Percentiles rank a stretch among this genome's conserved stretches.
Evolutionary conservation across 2,888 invertebrate genomes (phyloP).

Genomic region (Sphaerophoria rueppellii): DNA sequence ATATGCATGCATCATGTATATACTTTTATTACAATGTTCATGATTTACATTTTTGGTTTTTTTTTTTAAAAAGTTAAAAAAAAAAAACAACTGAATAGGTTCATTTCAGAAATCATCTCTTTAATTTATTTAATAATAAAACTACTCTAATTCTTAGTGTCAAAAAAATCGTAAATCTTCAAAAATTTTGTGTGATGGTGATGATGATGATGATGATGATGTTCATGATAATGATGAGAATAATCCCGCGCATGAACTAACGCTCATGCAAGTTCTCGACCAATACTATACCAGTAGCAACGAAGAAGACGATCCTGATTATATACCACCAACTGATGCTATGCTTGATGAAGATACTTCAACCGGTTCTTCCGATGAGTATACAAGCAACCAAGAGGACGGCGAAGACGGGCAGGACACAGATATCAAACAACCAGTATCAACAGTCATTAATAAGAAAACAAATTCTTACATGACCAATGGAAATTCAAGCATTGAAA

Average conservation of each 20-base stretch:
- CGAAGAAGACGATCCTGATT: slow-evolving; percentile 78
- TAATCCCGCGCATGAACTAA: slow-evolving; percentile 74
- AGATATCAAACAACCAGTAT: background rate
- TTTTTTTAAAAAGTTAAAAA: too few relatives aligned
- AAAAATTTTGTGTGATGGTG: slow-evolving; percentile 59
- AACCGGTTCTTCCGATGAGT: slow-evolving; percentile 47
- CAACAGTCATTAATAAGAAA: background rate
- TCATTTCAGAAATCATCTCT: background rate
- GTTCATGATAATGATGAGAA: slow-evolving; percentile 73
- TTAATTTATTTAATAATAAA: background rate
- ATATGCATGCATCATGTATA: too few relatives aligned
- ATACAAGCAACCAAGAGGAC: slow-evolving; percentile 11
- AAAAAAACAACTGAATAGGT: background rate
- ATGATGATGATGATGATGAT: slow-evolving; percentile 67
- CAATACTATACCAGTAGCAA: slow-evolving; percentile 78
- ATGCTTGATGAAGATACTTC: slow-evolving; percentile 41
- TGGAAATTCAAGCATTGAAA: slow-evolving; percentile 44
- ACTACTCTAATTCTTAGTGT: background rate
- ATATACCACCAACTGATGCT: slow-evolving; percentile 74
- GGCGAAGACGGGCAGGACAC: background rate
- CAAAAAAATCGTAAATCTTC: slow-evolving; percentile 7
- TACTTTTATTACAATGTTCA: too few relatives aligned
- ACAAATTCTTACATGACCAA: slow-evolving; percentile 36
- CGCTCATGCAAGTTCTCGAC: slow-evolving; percentile 77
- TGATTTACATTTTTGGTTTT: too few relatives aligned